Conservation (phyloP, 1,140 invertebrate genomes). For the Agraylea sexmaculata region DNA sequence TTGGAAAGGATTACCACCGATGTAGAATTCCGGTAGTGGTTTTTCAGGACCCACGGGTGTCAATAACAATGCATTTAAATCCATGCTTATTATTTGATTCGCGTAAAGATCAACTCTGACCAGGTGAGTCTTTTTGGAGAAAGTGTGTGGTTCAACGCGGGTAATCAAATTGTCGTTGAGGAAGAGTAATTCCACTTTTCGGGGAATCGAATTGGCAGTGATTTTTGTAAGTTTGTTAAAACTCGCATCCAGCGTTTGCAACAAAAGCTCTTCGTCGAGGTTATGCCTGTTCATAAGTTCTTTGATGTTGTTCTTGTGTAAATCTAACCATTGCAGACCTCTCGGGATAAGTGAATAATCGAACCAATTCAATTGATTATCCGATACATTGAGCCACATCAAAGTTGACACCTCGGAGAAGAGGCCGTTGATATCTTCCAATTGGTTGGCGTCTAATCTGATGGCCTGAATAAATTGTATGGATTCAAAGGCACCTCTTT, state of each 20-base stretch:
- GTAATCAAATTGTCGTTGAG: conserved; percentile 74
- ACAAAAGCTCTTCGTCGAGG: conserved; percentile 50
- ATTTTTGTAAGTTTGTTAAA: conserved; percentile 70
- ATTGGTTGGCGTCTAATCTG: conserved; percentile 70
- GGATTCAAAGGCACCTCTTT: conserved; percentile 69
- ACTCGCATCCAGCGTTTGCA: conserved; percentile 71
- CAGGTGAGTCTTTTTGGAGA: conserved; percentile 71
- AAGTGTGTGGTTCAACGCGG: conserved; percentile 67
- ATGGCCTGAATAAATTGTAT: conserved; percentile 74
- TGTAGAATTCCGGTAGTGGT: conserved; percentile 71
- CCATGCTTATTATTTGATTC: conserved; percentile 72
- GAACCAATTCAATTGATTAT: conserved; percentile 82
- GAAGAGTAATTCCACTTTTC: conserved; percentile 66
- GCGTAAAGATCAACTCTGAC: conserved; percentile 74
- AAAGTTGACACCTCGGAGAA: conserved; percentile 73
- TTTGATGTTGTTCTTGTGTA: conserved; percentile 78
- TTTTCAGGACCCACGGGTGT: conserved; percentile 55
- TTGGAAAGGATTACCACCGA: conserved; percentile 76
- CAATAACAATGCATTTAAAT: conserved; percentile 64
- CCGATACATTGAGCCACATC: conserved; percentile 82
- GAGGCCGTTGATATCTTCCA: conserved; percentile 73
- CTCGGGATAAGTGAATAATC: conserved; percentile 76
- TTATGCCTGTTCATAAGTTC: conserved; percentile 69
- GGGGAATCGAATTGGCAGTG: conserved; percentile 55
- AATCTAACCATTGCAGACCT: conserved; percentile 76